Conservation (phyloP, 2,113 vertebrate genomes). For the Channa argus region DNA sequence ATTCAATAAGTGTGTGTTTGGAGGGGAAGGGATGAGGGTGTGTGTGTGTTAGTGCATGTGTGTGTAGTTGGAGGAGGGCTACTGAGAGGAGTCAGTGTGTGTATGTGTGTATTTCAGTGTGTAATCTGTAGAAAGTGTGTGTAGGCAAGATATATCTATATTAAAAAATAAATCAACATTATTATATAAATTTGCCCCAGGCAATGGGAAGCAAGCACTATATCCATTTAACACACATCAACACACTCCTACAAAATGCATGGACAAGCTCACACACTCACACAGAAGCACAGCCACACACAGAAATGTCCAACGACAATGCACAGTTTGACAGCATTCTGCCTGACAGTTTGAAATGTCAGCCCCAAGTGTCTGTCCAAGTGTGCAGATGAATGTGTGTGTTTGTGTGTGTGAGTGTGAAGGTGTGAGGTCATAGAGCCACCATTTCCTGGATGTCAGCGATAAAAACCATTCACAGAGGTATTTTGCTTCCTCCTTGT, state of each 20-base stretch:
- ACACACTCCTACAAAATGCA: constrained; percentile 35
- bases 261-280: constrained; percentile 6
- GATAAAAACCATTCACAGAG: constrained; percentile 45
- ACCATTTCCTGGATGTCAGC: constrained; percentile 58
- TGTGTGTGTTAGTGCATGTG: constrained; percentile 14
- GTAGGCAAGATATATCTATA: constrained; percentile 19
- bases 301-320: constrained; percentile 52
- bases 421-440: constrained; percentile 34
- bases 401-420: constrained; percentile 23
- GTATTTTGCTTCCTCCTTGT: constrained; percentile 32
- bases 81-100: constrained; percentile 12
- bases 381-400: constrained; percentile 48
- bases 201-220: constrained; percentile 39
- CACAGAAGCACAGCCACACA: constrained; percentile 35
- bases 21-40: not conserved
- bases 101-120: constrained; percentile 4
- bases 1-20: constrained; percentile 74
- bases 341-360: constrained; percentile 78
- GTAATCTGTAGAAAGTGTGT: constrained; percentile 14
- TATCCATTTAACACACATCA: constrained; percentile 19
- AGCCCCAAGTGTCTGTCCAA: constrained; percentile 69
- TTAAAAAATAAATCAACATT: constrained; percentile 47
- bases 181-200: constrained; percentile 43
- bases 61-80: not conserved
- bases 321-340: constrained; percentile 70